phyloP scores from a whole-genome alignment of 2,797 vertebrate genomes.

The Brachyrhaphis roseni region DNA sequence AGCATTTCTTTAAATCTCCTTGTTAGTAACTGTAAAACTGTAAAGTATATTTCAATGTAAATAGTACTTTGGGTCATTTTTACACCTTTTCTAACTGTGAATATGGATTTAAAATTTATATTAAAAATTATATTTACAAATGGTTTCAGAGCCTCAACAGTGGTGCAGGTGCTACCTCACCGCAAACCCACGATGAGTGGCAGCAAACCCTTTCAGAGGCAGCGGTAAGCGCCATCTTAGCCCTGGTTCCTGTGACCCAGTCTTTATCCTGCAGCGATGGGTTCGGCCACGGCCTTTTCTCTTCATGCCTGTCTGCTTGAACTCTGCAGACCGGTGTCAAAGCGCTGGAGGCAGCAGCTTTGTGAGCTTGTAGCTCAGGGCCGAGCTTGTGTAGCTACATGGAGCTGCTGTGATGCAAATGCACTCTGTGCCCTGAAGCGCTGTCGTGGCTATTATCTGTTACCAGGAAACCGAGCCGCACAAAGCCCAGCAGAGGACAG shows the following conservation, averaged over 20 bases:
- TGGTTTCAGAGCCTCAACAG: constrained; percentile 41
- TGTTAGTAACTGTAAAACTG: constrained; percentile 81
- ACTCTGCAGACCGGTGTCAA: constrained; percentile 37
- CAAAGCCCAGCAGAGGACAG: constrained; percentile 76
- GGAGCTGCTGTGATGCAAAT: constrained; percentile 37
- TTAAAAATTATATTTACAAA: constrained; percentile 66
- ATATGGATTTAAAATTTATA: constrained; percentile 71
- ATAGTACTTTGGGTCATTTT: constrained; percentile 79
- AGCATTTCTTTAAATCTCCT: constrained; percentile 64
- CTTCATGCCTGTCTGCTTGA: constrained; percentile 62
- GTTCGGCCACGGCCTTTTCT: constrained; percentile 26
- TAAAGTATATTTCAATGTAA: constrained; percentile 86
- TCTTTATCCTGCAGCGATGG: constrained; percentile 23
- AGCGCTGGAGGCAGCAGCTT: constrained; percentile 33
- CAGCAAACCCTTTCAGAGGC: constrained; percentile 65
- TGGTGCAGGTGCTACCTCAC: background rate
- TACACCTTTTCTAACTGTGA: constrained; percentile 80
- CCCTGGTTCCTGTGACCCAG: constrained; percentile 2
- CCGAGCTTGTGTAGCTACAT: constrained; percentile 27
- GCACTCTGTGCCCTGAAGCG: constrained; percentile 58
- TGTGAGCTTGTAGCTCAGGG: constrained; percentile 32
- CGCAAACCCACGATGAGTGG: constrained; percentile 31
- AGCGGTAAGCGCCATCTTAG: constrained; percentile 30
- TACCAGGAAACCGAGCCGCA: constrained; percentile 72
- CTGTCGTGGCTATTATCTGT: constrained; percentile 70